phyloP scores from a whole-genome alignment of 35 echinoderm and acorn worm genomes.

The Anneissia japonica region DNA sequence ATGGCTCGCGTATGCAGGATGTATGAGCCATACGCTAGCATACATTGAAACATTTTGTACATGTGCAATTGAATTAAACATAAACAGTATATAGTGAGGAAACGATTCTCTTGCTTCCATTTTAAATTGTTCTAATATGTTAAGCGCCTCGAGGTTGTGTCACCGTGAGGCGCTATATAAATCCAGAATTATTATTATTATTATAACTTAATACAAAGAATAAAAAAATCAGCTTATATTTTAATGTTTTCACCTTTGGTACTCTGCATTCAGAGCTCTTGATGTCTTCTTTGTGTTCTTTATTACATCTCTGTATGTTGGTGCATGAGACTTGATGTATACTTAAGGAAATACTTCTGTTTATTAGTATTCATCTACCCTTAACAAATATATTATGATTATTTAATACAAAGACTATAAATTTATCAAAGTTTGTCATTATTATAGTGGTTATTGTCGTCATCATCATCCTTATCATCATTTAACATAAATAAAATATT shows the following conservation, averaged over 20 bases:
- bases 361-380: no score
- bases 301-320: slow-evolving; percentile 89
- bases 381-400: no score
- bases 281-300: slow-evolving; percentile 58
- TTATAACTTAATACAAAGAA: not conserved
- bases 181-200: not conserved
- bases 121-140: not conserved
- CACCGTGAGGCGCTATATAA: not conserved
- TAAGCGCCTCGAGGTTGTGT: not conserved
- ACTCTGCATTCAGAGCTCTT: slow-evolving; percentile 69
- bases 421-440: no score
- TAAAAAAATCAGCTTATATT: not conserved
- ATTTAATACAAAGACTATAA: no score
- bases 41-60: no score
- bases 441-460: no score
- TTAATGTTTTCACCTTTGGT: slow-evolving; percentile 86
- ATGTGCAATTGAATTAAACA: no score
- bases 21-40: no score
- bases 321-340: slow-evolving; percentile 45
- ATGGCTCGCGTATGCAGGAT: no score
- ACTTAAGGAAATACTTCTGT: slow-evolving; percentile 12
- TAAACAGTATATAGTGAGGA: not conserved
- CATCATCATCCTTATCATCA: no score
- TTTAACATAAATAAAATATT: no score
- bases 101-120: not conserved